phyloP scores from a whole-genome alignment of 2,888 invertebrate species.

The Nomada hirtipes region DNA sequence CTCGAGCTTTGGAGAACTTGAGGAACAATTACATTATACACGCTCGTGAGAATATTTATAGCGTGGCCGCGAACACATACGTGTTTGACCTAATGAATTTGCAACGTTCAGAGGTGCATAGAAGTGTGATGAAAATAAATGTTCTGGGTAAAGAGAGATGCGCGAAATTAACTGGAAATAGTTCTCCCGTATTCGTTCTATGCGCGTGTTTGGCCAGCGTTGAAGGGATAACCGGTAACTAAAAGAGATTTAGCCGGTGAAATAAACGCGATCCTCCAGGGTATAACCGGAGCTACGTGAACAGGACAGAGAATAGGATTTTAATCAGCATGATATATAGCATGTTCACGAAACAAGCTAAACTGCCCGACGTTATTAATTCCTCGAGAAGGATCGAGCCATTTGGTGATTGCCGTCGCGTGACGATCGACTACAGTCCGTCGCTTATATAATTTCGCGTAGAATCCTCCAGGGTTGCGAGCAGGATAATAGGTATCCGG shows the following conservation, averaged over 20 bases:
- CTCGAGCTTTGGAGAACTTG: slow-evolving; percentile 3
- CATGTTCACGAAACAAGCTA: slow-evolving; percentile 32
- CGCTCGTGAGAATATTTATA: neutral
- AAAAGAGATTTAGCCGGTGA: slow-evolving; percentile 17
- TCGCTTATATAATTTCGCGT: slow-evolving; percentile 66
- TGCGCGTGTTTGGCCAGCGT: neutral
- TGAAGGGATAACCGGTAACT: neutral
- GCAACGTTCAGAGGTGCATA: too few species aligned
- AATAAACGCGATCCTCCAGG: slow-evolving; percentile 64
- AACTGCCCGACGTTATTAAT: slow-evolving; percentile 61
- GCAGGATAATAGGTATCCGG: slow-evolving; percentile 46
- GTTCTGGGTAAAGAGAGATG: neutral
- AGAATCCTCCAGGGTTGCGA: slow-evolving; percentile 58
- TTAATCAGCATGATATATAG: slow-evolving; percentile 55
- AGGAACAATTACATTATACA: neutral
- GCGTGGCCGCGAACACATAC: neutral
- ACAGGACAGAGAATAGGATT: slow-evolving; percentile 39
- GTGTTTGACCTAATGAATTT: too few species aligned
- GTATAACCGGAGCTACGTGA: slow-evolving; percentile 40
- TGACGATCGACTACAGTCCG: slow-evolving; percentile 61
- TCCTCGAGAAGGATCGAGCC: slow-evolving; percentile 64
- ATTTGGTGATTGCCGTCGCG: slow-evolving; percentile 78
- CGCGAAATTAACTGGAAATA: neutral
- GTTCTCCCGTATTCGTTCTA: too few species aligned
- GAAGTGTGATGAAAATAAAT: too few species aligned